Conservation (phyloP, 2,797 vertebrate genomes). For the Pitangus sulphuratus region DNA sequence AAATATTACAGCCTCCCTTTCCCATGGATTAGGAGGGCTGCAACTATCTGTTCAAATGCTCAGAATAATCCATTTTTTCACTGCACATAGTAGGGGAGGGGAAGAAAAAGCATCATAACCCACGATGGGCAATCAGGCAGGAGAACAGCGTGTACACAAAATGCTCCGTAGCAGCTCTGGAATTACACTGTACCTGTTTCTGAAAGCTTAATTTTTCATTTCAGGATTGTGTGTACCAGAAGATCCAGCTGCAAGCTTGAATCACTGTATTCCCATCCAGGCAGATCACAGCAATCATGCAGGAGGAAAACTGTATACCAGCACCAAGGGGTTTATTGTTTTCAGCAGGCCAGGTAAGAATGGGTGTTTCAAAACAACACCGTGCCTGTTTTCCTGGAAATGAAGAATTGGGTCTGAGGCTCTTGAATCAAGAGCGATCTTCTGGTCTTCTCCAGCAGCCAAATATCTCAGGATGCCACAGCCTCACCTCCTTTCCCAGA, state of each 20-base stretch:
- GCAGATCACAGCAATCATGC: not conserved
- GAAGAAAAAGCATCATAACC: conserved; percentile 20
- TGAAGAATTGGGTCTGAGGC: not conserved
- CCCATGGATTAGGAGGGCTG: not conserved
- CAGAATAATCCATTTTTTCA: conserved; percentile 33
- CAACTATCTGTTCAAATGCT: not conserved
- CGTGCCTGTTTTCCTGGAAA: not conserved
- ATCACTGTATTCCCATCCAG: not conserved
- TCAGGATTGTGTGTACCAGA: not conserved
- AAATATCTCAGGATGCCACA: not conserved
- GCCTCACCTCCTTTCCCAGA: not conserved
- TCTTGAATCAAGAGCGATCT: not conserved
- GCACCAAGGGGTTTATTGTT: not conserved
- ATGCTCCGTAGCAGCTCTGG: not conserved
- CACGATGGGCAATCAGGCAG: not conserved
- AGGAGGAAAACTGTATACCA: not conserved
- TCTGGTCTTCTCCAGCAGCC: not conserved
- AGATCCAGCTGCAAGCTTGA: conserved; percentile 21
- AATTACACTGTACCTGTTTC: not conserved
- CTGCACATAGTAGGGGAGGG: not conserved
- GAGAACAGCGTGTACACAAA: not conserved
- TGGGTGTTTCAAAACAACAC: not conserved
- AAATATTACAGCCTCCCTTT: conserved; percentile 30
- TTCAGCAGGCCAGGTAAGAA: not conserved
- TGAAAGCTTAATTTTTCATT: conserved; percentile 56